Evolutionary conservation across 1,140 invertebrate species (phyloP), one percentile per base, ranked within the genome.

Genomic region (Gonioctena quinquepunctata): DNA sequence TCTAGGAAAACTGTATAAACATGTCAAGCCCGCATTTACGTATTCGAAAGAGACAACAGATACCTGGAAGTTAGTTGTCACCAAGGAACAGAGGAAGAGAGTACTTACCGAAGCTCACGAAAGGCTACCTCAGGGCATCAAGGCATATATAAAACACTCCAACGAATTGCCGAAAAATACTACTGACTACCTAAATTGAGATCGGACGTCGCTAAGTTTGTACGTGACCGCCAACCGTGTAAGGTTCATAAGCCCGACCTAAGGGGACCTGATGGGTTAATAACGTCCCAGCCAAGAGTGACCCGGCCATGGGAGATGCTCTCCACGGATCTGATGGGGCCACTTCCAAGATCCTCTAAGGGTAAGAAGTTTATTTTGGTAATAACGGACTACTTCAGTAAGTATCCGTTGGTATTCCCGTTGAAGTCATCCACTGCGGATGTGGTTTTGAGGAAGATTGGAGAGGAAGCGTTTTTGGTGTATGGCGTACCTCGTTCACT

Each of bases 141-240:
- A 1, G 78, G 79, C 0, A 69, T 80, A 2, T 69, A 65, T 18
- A 82, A 80, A 66, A 83, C 77, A 0, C 73, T 68, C 19, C 16
- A 26, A 1, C 62, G 76, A 23, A 8, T 76, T 0, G 7, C 23
- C 7, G 11, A 42, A 6, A 11, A 11, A 1, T 83, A 77, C 65
- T 82, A 77, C 54, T 83, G 80, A 78, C 77, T 77, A 0, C n/a
- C n/a, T n/a, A 68, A 68, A 2, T 76, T 80, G 72, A 69, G 61
- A 26, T 48, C 23, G 6, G 78, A 82, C 70, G 68, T 80, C 1
- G 42, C 48, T 0, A 16, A 26, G 1, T 79, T 71, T 66, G 74
- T 83, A 1, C 49, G 68, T 1, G 23, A 22, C 5, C 83, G 82
- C 67, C 8, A 28, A 3, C 66, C 61, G 0, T 83, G 80, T 71